Conservation (phyloP, 2,113 vertebrate genomes). For the Platysternon megacephalum region DNA sequence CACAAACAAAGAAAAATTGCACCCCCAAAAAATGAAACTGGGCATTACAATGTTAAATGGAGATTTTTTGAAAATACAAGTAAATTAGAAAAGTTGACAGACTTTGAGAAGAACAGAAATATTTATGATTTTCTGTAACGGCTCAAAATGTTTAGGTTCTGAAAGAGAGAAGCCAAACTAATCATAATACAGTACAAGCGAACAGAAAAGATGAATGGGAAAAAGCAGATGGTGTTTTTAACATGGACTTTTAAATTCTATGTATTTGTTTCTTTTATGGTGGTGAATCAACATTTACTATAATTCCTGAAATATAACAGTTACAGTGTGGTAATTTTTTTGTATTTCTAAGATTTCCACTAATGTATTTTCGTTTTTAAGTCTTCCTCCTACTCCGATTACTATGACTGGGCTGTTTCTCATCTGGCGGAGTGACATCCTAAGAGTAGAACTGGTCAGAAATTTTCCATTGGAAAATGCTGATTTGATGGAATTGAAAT, state of each 20-base stretch:
- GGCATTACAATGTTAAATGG: background rate
- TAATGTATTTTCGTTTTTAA: background rate
- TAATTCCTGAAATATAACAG: background rate
- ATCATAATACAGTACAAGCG: background rate
- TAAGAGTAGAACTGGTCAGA: background rate
- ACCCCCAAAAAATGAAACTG: background rate
- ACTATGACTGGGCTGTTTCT: background rate
- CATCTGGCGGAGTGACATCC: background rate
- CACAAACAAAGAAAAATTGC: background rate
- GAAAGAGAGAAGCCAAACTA: background rate
- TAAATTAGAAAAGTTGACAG: background rate
- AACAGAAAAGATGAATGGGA: background rate
- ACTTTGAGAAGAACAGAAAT: background rate
- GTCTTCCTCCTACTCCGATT: background rate
- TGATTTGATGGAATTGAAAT: background rate
- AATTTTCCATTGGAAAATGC: background rate
- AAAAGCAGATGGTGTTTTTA: background rate
- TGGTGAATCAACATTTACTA: background rate
- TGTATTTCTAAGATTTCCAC: background rate
- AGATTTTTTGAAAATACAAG: background rate
- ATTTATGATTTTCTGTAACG: background rate
- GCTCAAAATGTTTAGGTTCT: background rate
- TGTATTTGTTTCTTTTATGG: background rate
- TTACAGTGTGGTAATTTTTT: too few relatives aligned
- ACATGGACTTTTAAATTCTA: background rate